These are phyloP conservation scores for Coenobita brevimanus DNA, from an alignment of 1,140 invertebrate species.

Conservation along the genomic window DNA sequence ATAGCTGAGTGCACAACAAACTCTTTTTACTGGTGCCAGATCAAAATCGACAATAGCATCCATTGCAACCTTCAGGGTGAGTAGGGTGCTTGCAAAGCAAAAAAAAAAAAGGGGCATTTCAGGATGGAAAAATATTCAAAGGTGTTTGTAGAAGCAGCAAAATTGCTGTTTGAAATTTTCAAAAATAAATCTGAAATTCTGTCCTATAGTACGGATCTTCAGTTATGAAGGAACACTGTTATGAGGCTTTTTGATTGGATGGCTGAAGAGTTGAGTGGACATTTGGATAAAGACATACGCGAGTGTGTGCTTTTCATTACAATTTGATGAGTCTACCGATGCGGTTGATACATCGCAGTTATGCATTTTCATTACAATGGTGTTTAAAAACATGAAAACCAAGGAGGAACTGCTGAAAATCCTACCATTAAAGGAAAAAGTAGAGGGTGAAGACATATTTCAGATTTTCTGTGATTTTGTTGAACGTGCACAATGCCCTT, in stretches of 20 bases:
- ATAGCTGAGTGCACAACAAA: constrained; percentile 23
- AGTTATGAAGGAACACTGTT: constrained; percentile 50
- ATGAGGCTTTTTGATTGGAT: constrained; percentile 24
- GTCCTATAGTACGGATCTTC: constrained; percentile 24
- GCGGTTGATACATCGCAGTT: constrained; percentile 31
- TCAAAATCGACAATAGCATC: constrained; percentile 42
- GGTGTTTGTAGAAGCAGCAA: constrained; percentile 32
- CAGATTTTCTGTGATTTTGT: constrained; percentile 42
- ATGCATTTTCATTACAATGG: constrained; percentile 34
- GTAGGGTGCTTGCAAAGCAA: constrained; percentile 40
- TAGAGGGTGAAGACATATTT: constrained; percentile 35
- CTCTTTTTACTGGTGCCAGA: constrained; percentile 27
- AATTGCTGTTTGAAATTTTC: constrained; percentile 75
- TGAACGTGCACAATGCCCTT: constrained; percentile 14
- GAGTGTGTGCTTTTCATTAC: constrained; percentile 27
- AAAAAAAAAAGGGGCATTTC: constrained; percentile 19
- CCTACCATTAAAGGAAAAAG: constrained; percentile 21
- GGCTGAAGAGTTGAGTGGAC: constrained; percentile 39
- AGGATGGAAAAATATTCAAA: constrained; percentile 25
- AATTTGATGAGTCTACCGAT: constrained; percentile 42
- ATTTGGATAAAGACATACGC: constrained; percentile 29
- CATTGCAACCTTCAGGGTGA: neutral
- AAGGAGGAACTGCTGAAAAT: constrained; percentile 29
- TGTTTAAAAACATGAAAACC: constrained; percentile 34
- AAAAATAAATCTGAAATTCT: constrained; percentile 36